A percentile compares a stretch with the other conserved stretches of the same genome.
Conservation (phyloP, 2,797 vertebrate genomes). For the Hippopotamyrus pictus region DNA sequence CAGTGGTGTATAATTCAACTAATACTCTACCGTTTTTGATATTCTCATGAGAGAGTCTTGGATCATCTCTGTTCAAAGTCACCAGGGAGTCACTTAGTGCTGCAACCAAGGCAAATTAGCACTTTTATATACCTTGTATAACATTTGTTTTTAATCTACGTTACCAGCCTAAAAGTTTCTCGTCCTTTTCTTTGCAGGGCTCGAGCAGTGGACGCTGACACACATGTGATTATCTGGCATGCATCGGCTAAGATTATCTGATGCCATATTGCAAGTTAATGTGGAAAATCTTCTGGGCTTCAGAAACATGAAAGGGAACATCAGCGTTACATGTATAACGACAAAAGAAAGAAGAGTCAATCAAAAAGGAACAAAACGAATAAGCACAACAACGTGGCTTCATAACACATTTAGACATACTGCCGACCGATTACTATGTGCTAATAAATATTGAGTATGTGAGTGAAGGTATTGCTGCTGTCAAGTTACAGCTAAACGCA, state of each 20-base stretch:
- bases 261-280: not conserved
- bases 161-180: constrained; percentile 11
- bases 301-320: constrained; percentile 9
- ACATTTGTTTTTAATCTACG: constrained; percentile 12
- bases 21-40: constrained; percentile 70
- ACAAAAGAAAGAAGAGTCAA: constrained; percentile 1
- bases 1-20: constrained; percentile 21
- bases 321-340: constrained; percentile 12
- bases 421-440: not conserved
- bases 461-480: constrained; percentile 1
- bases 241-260: not conserved
- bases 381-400: not conserved
- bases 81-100: constrained; percentile 66
- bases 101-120: constrained; percentile 64
- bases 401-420: constrained; percentile 19
- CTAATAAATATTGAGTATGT: not conserved
- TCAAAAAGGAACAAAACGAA: not conserved
- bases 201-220: not conserved
- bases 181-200: not conserved
- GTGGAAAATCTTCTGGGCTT: constrained; percentile 9
- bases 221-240: not conserved
- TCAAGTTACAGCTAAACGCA: not conserved
- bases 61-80: constrained; percentile 67
- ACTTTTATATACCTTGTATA: constrained; percentile 44
- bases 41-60: constrained; percentile 68